These are phyloP conservation scores for Phania funesta DNA, from an alignment of 2,888 invertebrate species.

Conservation along the genomic window DNA sequence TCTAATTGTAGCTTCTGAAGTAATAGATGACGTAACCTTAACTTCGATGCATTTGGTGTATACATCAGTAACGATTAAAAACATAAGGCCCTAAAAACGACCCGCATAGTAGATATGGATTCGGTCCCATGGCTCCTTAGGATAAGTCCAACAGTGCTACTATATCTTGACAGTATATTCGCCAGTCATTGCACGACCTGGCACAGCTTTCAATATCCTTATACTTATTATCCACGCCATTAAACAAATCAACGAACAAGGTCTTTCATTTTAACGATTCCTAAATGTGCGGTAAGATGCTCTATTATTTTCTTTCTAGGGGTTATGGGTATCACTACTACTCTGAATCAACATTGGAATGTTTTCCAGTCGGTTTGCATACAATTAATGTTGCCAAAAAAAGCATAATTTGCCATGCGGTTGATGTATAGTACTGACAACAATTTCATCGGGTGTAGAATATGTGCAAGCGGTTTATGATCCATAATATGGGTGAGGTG, in stretches of 20 bases:
- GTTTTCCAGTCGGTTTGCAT: background rate
- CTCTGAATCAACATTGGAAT: conserved; percentile 19
- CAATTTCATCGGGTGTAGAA: too few species aligned
- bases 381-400: conserved; percentile 20
- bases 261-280: conserved; percentile 43
- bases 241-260: conserved; percentile 43
- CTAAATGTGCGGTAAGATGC: conserved; percentile 21
- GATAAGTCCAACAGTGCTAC: conserved; percentile 48
- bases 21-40: conserved; percentile 30
- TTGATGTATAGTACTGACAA: conserved; percentile 20
- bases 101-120: conserved; percentile 77
- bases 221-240: conserved; percentile 44
- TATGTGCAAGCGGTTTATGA: conserved; percentile 25
- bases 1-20: conserved; percentile 51
- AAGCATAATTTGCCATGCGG: conserved; percentile 49
- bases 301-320: conserved; percentile 5
- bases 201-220: conserved; percentile 35
- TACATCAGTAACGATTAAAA: conserved; percentile 72
- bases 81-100: conserved; percentile 73
- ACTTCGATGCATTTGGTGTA: conserved; percentile 51
- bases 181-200: conserved; percentile 34
- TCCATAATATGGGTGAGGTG: conserved; percentile 34
- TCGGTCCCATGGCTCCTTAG: conserved; percentile 39
- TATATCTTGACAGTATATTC: conserved; percentile 1
- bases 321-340: conserved; percentile 2